Conservation (phyloP, 2,888 invertebrate species). For the Darwinula stevensoni region DNA sequence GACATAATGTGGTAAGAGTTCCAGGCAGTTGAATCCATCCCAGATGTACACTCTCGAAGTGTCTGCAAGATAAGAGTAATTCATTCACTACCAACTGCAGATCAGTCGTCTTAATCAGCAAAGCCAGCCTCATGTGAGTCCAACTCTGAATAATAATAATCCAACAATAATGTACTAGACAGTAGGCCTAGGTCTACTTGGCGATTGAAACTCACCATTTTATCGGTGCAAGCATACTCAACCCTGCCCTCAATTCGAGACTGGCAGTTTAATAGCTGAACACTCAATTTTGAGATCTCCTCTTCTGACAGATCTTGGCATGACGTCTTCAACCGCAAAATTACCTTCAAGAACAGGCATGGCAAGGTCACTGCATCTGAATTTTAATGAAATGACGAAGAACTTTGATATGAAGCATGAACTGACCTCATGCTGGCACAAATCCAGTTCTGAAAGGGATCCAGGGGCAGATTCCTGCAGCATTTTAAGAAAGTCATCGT, state of each 20-base stretch:
- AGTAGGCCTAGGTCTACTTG: constrained; percentile 7
- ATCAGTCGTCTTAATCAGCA: too few relatives aligned
- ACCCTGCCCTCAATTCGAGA: constrained; percentile 27
- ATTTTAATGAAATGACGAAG: too few relatives aligned
- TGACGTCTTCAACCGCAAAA: constrained; percentile 25
- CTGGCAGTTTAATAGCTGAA: constrained; percentile 34
- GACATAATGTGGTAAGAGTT: constrained; percentile 35
- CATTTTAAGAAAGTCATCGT: too few relatives aligned
- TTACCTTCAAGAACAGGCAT: constrained; percentile 19
- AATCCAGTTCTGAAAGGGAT: constrained; percentile 27
- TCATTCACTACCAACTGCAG: constrained; percentile 3
- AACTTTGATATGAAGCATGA: neutral
- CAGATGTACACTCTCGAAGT: constrained; percentile 27
- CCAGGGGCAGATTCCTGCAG: too few relatives aligned
- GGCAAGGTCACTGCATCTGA: neutral
- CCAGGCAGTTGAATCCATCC: constrained; percentile 34
- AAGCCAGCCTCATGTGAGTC: too few relatives aligned
- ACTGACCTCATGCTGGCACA: constrained; percentile 28
- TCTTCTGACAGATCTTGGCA: constrained; percentile 30
- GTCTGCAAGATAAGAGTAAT: constrained; percentile 15
- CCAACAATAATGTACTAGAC: too few relatives aligned
- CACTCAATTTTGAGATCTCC: constrained; percentile 30
- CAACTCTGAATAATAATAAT: too few relatives aligned
- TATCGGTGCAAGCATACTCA: constrained; percentile 26
- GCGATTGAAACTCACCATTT: constrained; percentile 21